phyloP scores from a whole-genome alignment of 2,113 vertebrate genomes.

The Nyctereutes procyonoides region DNA sequence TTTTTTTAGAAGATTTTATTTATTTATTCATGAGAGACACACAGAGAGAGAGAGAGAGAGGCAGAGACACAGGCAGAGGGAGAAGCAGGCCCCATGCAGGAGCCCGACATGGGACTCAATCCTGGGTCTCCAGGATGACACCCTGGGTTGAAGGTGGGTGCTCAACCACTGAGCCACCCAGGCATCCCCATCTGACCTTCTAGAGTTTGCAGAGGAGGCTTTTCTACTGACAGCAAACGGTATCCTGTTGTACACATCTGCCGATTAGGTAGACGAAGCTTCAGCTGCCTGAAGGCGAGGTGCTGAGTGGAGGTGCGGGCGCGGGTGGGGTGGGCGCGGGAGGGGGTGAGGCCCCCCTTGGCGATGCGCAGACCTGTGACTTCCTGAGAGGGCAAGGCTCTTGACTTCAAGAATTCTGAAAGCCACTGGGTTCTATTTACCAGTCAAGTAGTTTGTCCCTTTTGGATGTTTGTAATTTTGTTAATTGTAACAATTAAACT shows the following conservation, averaged over 20 bases:
- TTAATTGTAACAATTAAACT: conserved; percentile 30
- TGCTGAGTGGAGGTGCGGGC: neutral
- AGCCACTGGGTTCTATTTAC: neutral
- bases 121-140: no score
- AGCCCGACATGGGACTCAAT: no score
- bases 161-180: no score
- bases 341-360: neutral
- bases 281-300: neutral
- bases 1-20: no score
- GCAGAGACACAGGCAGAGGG: no score
- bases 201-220: neutral
- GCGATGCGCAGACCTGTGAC: neutral
- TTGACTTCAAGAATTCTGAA: conserved; percentile 8
- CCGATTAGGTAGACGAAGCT: neutral
- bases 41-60: no score
- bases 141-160: no score
- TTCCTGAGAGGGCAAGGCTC: neutral
- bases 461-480: conserved; percentile 40
- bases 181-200: neutral
- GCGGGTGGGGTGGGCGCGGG: neutral
- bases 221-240: neutral
- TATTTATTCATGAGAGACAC: no score
- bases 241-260: neutral
- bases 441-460: neutral
- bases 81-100: no score